Conservation (phyloP, 2,113 vertebrate genomes). For the Sinocyclocheilus rhinocerous region DNA sequence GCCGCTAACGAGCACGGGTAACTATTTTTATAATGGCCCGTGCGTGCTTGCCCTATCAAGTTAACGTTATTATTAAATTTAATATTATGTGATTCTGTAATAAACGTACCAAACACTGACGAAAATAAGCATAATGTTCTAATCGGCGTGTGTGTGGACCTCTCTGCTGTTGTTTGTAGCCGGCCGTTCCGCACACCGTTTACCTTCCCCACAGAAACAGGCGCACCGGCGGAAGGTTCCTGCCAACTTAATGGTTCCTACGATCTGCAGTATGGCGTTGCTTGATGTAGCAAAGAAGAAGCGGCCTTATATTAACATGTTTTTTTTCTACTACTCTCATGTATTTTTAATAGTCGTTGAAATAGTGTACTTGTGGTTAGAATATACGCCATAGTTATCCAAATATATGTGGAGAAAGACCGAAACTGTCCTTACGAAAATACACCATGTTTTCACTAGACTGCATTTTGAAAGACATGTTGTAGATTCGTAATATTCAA, state of each 20-base stretch:
- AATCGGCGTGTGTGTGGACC: neutral
- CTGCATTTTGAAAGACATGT: neutral
- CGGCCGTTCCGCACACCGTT: constrained; percentile 18
- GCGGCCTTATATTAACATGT: neutral
- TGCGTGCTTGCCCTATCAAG: neutral
- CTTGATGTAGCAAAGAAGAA: neutral
- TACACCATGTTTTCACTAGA: neutral
- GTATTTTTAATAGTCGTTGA: neutral
- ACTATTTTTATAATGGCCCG: neutral
- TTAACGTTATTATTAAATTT: neutral
- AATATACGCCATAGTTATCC: neutral
- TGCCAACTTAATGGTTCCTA: constrained; percentile 43
- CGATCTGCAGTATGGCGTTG: neutral
- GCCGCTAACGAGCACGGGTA: neutral
- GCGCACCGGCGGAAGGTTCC: constrained; percentile 49
- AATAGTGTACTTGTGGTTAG: neutral
- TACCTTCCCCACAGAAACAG: constrained; percentile 63
- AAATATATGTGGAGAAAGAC: neutral
- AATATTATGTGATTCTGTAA: neutral
- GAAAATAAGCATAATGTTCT: constrained; percentile 47
- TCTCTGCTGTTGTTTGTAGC: constrained; percentile 21
- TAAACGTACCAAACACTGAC: constrained; percentile 32
- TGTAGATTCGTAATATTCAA: neutral
- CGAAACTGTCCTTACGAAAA: neutral
- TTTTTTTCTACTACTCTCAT: neutral